Conservation (phyloP, 2,797 vertebrate species). For the Petrocephalus sullivani region DNA sequence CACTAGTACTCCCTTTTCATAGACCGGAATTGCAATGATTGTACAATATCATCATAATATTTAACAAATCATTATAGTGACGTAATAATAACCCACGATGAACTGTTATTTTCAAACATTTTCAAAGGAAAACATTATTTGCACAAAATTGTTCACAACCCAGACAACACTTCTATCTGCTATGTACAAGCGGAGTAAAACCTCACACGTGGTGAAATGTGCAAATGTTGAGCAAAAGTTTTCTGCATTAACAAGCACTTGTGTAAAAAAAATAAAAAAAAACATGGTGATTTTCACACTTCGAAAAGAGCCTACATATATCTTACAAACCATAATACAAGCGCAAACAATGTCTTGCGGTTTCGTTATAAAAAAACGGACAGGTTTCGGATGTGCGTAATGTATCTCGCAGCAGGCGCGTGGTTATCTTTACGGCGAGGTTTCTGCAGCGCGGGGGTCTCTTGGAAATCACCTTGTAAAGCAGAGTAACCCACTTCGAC, state of each 20-base stretch:
- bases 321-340: not conserved
- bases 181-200: not conserved
- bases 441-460: not conserved
- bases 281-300: not conserved
- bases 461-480: conserved; percentile 3
- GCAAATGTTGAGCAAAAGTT: not conserved
- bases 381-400: not conserved
- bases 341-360: conserved; percentile 8
- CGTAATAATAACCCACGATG: not conserved
- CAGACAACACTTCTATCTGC: not conserved
- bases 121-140: not conserved
- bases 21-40: not conserved
- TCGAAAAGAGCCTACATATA: not conserved
- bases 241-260: not conserved
- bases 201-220: not conserved
- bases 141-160: not conserved
- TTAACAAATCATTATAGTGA: not conserved
- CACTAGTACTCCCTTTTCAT: not conserved
- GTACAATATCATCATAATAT: not conserved
- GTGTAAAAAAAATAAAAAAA: not conserved
- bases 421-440: not conserved
- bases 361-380: not conserved
- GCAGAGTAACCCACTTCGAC: not conserved
- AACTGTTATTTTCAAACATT: not conserved
- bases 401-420: not conserved